Evolutionary conservation across 1,140 invertebrate species (phyloP).

Genomic region (Periplaneta americana): DNA sequence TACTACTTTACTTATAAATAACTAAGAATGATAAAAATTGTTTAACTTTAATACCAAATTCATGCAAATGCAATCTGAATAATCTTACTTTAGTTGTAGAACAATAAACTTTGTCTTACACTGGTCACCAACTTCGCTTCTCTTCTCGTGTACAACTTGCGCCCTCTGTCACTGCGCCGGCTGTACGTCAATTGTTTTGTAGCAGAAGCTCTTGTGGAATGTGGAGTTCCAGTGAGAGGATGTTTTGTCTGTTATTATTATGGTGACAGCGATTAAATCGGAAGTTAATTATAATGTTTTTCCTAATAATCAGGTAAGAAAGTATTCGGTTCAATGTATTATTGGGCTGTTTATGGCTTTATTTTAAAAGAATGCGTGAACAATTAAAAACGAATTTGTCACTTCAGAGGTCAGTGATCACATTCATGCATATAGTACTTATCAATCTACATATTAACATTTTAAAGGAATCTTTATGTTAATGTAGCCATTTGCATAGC

Average conservation of each 20-base stretch:
- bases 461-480: no score
- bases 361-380: not conserved
- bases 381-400: not conserved
- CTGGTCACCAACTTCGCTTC: no score
- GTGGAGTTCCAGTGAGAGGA: not conserved
- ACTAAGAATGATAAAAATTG: no score
- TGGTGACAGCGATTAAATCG: not conserved
- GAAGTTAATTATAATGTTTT: not conserved
- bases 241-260: not conserved
- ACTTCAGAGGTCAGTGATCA: not conserved
- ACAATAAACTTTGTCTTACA: no score
- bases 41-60: no score
- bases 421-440: not conserved
- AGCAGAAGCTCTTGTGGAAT: not conserved
- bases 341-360: not conserved
- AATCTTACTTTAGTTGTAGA: no score
- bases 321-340: not conserved
- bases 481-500: not conserved
- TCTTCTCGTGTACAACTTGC: not conserved
- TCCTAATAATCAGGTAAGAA: not conserved
- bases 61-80: no score
- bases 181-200: not conserved
- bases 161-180: not conserved
- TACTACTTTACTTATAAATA: no score
- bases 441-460: not conserved